These are phyloP conservation scores for Caloenas nicobarica DNA, from an alignment of 2,113 vertebrate species.

Conservation along the genomic window DNA sequence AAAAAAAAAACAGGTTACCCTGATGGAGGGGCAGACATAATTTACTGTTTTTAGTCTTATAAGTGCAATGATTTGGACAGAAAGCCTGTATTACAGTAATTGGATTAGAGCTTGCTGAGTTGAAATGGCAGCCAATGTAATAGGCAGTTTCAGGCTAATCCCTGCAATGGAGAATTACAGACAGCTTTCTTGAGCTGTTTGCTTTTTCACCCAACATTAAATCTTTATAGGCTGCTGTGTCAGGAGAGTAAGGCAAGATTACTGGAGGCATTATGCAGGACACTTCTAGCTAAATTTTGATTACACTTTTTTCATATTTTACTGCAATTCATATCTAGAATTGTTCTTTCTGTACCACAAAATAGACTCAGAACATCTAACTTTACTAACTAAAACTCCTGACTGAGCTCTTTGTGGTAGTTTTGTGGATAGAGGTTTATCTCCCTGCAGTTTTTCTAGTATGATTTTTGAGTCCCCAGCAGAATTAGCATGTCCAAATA, in stretches of 20 bases:
- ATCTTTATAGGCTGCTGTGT: not conserved
- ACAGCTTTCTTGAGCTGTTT: constrained; percentile 16
- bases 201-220: constrained; percentile 28
- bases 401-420: not conserved
- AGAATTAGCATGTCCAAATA: not conserved
- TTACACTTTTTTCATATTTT: not conserved
- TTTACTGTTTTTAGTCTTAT: not conserved
- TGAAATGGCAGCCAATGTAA: constrained; percentile 6
- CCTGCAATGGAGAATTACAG: not conserved
- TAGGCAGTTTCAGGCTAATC: constrained; percentile 43
- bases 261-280: not conserved
- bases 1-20: rapidly evolving
- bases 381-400: not conserved
- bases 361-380: not conserved
- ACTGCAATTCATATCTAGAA: not conserved
- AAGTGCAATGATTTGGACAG: not conserved
- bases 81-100: constrained; percentile 40
- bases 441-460: not conserved
- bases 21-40: not conserved
- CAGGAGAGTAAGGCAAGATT: constrained; percentile 20
- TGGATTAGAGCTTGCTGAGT: constrained; percentile 28
- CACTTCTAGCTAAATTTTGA: constrained; percentile 6
- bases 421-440: not conserved
- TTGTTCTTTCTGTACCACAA: not conserved
- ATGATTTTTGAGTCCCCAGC: not conserved